phyloP scores from a whole-genome alignment of 2,888 invertebrate genomes.

The Pegoplata infirma region DNA sequence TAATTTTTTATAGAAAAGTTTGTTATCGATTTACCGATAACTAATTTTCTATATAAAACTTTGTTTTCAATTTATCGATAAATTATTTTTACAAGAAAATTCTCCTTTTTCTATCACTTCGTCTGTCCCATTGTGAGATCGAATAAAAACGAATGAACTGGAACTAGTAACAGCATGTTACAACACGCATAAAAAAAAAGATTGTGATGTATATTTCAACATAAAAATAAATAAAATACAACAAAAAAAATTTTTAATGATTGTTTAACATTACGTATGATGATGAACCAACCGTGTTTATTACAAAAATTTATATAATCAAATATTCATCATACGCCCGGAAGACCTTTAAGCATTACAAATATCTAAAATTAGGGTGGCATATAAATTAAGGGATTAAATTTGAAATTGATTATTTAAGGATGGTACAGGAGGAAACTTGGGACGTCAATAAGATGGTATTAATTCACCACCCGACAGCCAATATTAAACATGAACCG shows the following conservation, averaged over 20 bases:
- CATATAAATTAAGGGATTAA: too few relatives aligned
- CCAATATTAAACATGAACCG: too few relatives aligned
- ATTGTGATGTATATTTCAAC: background rate
- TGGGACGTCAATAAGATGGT: too few relatives aligned
- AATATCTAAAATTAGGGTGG: background rate
- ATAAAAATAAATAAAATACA: constrained; percentile 12
- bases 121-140: background rate
- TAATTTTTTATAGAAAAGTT: too few relatives aligned
- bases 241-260: constrained; percentile 29
- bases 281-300: constrained; percentile 16
- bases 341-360: constrained; percentile 4
- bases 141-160: constrained; percentile 2
- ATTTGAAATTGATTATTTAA: too few relatives aligned
- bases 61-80: too few relatives aligned
- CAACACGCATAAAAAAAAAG: constrained; percentile 4
- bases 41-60: too few relatives aligned
- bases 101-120: too few relatives aligned
- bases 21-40: too few relatives aligned
- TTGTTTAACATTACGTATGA: constrained; percentile 20
- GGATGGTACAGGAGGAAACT: too few relatives aligned
- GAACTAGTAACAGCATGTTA: constrained; percentile 10
- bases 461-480: too few relatives aligned
- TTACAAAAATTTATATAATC: constrained; percentile 16
- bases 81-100: too few relatives aligned
- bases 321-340: constrained; percentile 42